Evolutionary conservation across 2,797 vertebrate genomes (phyloP).

Genomic region (Petrocephalus schoutedeni): DNA sequence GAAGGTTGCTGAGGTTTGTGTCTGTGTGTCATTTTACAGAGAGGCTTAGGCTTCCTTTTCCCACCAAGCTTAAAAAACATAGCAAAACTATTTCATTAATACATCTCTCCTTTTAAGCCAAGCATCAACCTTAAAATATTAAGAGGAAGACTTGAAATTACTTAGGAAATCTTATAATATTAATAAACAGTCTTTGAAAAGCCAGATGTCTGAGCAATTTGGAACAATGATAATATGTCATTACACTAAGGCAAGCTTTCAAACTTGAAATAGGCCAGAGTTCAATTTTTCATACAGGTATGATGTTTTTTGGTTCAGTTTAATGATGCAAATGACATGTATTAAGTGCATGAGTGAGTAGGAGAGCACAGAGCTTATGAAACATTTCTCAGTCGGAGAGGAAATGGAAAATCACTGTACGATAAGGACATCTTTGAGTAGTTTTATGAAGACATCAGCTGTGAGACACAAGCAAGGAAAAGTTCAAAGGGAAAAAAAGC

Average conservation of each 20-base stretch:
- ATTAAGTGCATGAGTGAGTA: background rate
- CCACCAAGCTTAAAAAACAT: background rate
- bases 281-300: constrained; percentile 13
- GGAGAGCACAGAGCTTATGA: background rate
- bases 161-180: constrained; percentile 7
- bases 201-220: constrained; percentile 1
- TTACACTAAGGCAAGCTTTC: background rate
- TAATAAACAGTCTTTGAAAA: background rate
- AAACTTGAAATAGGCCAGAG: background rate
- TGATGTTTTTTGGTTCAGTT: background rate
- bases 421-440: background rate
- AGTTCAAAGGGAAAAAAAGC: background rate
- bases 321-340: constrained; percentile 7
- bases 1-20: background rate
- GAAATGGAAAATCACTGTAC: background rate
- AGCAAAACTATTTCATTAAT: background rate
- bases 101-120: background rate
- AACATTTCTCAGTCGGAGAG: background rate
- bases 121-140: background rate
- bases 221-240: background rate
- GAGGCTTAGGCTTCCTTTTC: background rate
- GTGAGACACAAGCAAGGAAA: background rate
- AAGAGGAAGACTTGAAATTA: background rate
- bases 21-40: background rate
- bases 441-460: background rate